A percentile compares a stretch with the other conserved stretches of the same genome.
phyloP scores from a whole-genome alignment of 2,888 invertebrate species.

The Cetonia aurata region DNA sequence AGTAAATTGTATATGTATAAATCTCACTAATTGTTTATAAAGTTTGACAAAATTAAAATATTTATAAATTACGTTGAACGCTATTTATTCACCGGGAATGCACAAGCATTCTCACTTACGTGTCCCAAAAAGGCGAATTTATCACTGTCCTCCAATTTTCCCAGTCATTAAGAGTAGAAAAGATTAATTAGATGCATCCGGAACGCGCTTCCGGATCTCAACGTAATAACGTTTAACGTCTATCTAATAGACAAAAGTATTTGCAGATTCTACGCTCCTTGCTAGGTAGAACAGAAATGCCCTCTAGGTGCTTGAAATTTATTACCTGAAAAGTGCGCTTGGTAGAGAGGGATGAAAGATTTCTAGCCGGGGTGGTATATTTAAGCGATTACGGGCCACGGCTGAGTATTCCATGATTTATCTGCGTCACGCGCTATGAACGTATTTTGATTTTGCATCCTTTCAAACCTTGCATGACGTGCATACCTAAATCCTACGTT shows the following conservation, averaged over 20 bases:
- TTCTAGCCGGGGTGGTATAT: constrained; percentile 19
- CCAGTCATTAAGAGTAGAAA: not conserved
- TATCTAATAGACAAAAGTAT: constrained; percentile 33
- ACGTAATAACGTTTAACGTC: constrained; percentile 12
- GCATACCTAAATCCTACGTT: constrained; percentile 12
- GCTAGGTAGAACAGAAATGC: not conserved
- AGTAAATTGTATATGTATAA: too few species aligned
- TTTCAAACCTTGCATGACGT: constrained; percentile 15
- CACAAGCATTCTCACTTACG: constrained; percentile 2
- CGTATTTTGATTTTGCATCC: constrained; percentile 42
- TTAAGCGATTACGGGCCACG: constrained; percentile 12
- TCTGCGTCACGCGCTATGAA: constrained; percentile 38
- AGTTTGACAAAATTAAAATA: too few species aligned
- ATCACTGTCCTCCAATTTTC: not conserved
- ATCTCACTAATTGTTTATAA: too few species aligned
- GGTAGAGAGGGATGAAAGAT: constrained; percentile 17
- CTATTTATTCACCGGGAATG: not conserved
- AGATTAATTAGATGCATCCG: constrained; percentile 28
- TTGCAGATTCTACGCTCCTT: constrained; percentile 18
- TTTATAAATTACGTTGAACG: not conserved
- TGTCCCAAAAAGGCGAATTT: not conserved
- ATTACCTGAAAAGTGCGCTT: constrained; percentile 12
- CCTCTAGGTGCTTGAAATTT: constrained; percentile 12
- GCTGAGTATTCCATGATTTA: constrained; percentile 33
- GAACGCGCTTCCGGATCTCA: not conserved